Percentiles rank a stretch among this genome's conserved stretches.
These are phyloP conservation scores for Stenotaenia linearis DNA, from an alignment of 2,888 invertebrate genomes.

Conservation along the genomic window DNA sequence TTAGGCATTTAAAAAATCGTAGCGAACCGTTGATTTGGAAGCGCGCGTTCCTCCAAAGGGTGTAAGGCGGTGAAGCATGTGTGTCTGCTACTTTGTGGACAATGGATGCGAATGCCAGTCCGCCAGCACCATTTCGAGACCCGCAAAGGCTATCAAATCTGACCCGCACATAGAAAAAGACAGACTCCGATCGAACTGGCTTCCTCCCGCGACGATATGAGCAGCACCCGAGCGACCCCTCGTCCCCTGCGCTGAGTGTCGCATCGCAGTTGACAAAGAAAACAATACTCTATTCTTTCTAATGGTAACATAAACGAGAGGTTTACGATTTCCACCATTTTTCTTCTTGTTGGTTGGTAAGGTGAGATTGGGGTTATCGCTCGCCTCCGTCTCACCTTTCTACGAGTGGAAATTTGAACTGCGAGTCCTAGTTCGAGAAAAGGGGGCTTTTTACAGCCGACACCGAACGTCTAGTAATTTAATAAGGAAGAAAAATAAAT, in stretches of 20 bases:
- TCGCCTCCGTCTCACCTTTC: conserved; percentile 6
- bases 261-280: background rate
- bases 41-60: background rate
- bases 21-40: background rate
- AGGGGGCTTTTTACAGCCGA: conserved; percentile 3
- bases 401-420: background rate
- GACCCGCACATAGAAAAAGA: background rate
- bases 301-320: background rate
- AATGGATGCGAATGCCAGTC: background rate
- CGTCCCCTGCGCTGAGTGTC: background rate
- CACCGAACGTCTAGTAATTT: conserved; percentile 8
- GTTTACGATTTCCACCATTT: conserved; percentile 19
- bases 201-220: background rate
- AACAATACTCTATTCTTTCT: conserved; percentile 8
- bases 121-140: background rate
- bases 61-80: conserved; percentile 14
- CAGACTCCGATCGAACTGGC: background rate
- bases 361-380: conserved; percentile 1
- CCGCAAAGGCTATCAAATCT: conserved; percentile 19
- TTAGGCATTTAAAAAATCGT: background rate
- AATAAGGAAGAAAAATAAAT: background rate
- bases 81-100: conserved; percentile 12
- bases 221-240: background rate
- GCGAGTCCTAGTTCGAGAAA: background rate
- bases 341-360: background rate